These are phyloP conservation scores for Parnassius mnemosyne DNA, from an alignment of 2,888 invertebrate genomes.

Conservation along the genomic window DNA sequence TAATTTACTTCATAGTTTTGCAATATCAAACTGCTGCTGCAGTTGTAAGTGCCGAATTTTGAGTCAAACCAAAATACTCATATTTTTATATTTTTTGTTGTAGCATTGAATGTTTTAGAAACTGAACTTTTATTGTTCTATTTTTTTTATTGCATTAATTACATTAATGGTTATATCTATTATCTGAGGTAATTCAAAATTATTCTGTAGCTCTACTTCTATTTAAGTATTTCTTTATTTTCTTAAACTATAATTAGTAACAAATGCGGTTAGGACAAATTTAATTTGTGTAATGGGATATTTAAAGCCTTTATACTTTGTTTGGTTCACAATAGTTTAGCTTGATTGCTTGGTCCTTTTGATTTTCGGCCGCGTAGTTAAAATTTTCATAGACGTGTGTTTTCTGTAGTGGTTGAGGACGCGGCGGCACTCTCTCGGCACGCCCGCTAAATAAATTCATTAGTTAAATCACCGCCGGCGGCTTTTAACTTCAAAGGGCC, in stretches of 20 bases:
- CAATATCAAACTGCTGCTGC: no score
- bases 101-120: no score
- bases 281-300: slow-evolving; percentile 10
- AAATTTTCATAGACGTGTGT: slow-evolving; percentile 26
- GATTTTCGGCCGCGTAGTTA: slow-evolving; percentile 15
- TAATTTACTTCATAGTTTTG: no score
- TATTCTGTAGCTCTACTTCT: no score
- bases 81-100: no score
- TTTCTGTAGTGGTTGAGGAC: slow-evolving; percentile 34
- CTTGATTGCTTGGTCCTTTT: neutral
- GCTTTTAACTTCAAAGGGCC: slow-evolving; percentile 78
- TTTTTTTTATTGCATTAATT: no score
- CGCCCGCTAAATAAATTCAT: slow-evolving; percentile 81
- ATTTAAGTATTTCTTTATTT: neutral
- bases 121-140: no score
- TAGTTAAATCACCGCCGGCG: slow-evolving; percentile 81
- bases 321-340: slow-evolving; percentile 8
- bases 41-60: no score
- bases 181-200: no score
- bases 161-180: no score
- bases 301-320: neutral
- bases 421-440: slow-evolving; percentile 49
- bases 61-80: no score
- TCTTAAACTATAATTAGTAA: neutral
- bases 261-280: neutral